Evolutionary conservation across 2,797 vertebrate genomes (phyloP).

Genomic region (Tangara arthus): DNA sequence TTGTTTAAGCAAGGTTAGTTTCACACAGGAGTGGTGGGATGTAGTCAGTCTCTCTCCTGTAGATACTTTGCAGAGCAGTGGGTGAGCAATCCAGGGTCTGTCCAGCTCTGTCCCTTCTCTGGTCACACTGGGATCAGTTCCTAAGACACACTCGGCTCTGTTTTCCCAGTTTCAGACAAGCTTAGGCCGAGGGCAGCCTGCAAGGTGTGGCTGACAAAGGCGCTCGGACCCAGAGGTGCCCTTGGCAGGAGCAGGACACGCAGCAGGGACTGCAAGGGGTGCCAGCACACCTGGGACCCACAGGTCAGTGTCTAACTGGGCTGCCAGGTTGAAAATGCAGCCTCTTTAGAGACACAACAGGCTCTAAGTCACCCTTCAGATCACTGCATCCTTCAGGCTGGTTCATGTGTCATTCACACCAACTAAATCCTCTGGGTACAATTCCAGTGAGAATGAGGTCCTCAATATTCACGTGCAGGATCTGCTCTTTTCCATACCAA

Average conservation of each 20-base stretch:
- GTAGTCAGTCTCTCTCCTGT: background rate
- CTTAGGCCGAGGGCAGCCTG: background rate
- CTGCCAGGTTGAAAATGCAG: background rate
- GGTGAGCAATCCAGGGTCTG: background rate
- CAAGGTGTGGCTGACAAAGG: background rate
- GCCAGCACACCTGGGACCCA: accelerated
- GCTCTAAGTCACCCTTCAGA: background rate
- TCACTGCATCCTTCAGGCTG: background rate
- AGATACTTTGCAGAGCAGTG: background rate
- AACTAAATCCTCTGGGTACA: background rate
- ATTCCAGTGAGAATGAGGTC: background rate
- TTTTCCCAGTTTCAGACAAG: background rate
- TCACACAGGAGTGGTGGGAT: background rate
- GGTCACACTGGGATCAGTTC: background rate
- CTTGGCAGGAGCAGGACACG: background rate
- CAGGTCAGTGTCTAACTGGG: accelerated
- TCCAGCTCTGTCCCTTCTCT: background rate
- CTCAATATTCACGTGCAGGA: background rate
- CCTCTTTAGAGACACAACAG: background rate
- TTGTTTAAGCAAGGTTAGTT: background rate
- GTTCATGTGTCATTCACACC: background rate
- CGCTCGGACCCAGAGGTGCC: background rate
- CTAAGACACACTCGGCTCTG: background rate
- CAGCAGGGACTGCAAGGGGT: accelerated
- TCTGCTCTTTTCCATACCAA: background rate